Percentiles rank a stretch among this genome's conserved stretches.
phyloP scores from a whole-genome alignment of 2,888 invertebrate species.

The Diadegma fenestrale region DNA sequence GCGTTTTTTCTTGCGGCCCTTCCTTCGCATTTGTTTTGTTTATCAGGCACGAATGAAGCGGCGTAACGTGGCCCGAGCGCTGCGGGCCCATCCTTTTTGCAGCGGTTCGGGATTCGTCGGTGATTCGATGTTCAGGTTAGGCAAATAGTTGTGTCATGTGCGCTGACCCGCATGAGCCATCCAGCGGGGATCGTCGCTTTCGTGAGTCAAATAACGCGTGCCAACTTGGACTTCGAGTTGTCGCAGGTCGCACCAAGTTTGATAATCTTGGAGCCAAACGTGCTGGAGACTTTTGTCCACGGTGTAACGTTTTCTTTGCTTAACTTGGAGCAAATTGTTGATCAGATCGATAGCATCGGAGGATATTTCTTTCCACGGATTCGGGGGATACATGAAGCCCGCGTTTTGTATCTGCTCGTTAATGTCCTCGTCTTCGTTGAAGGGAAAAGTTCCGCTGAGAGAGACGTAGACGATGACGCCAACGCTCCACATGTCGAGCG shows the following conservation, averaged over 20 bases:
- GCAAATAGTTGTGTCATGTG: constrained; percentile 81
- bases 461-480: constrained; percentile 99
- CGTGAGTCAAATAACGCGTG: constrained; percentile 94
- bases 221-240: constrained; percentile 92
- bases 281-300: constrained; percentile 98
- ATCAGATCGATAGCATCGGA: constrained; percentile 98
- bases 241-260: constrained; percentile 97
- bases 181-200: constrained; percentile 97
- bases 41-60: constrained; percentile 83
- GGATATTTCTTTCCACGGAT: constrained; percentile 99
- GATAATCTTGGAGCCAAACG: constrained; percentile 97
- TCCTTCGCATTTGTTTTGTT: constrained; percentile 2
- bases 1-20: not conserved
- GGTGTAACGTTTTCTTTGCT: constrained; percentile 96
- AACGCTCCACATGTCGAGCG: constrained; percentile 99
- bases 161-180: constrained; percentile 85
- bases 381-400: constrained; percentile 99
- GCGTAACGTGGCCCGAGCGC: constrained; percentile 82
- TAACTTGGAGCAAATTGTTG: constrained; percentile 98
- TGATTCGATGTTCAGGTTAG: constrained; percentile 77
- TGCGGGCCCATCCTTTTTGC: constrained; percentile 85
- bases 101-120: constrained; percentile 81
- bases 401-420: constrained; percentile 99
- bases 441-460: constrained; percentile 99
- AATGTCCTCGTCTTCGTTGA: constrained; percentile 99